Evolutionary conservation across 1,140 invertebrate genomes (phyloP), one percentile per base, ranked within the genome.

Genomic region (Drosophila ambigua): DNA sequence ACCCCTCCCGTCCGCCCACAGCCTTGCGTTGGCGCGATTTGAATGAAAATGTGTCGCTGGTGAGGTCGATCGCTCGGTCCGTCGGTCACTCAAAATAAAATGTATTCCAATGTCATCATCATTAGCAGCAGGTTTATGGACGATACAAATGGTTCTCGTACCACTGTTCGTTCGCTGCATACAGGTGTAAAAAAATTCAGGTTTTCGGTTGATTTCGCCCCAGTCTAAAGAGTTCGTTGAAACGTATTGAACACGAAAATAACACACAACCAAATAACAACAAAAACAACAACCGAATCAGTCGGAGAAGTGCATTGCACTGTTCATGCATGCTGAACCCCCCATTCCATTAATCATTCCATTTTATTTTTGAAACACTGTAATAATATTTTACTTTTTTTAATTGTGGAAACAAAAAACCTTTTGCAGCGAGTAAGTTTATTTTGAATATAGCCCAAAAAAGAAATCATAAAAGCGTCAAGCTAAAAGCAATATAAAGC

Each of bases 341-440:
- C 20, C 20, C 62, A 35, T 35, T 4, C 46, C 13, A 24, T 24
- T 13, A 48, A 35, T 57, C 55, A 72, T 69, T 67, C 41, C 54
- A 75, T 46, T 61, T 69, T 39, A 76, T 59, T 69, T 39, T 82
- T 75, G 50, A 75, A 57, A 75, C 60, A 74, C 51, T 54, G 58
- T 65, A 66, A 66, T 89, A 64, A 78, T 72, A 57, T 79, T 68
- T 53, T 48, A 43, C 65, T 88, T 83, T 71, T 45, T 80, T 65
- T 60, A 72, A 73, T 58, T 69, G 48, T 64, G 79, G 76, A 65
- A 65, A 57, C 72, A 39, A 58, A 67, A 57, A 48, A 39, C 35
- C 64, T 68, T 80, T 78, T 87, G 67, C 82, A 88, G 83, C 66
- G 48, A 51, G 83, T 88, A 88, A 88, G 83, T 88, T 88, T 78